Conservation (phyloP, 2,113 vertebrate genomes). For the Anhinga anhinga region DNA sequence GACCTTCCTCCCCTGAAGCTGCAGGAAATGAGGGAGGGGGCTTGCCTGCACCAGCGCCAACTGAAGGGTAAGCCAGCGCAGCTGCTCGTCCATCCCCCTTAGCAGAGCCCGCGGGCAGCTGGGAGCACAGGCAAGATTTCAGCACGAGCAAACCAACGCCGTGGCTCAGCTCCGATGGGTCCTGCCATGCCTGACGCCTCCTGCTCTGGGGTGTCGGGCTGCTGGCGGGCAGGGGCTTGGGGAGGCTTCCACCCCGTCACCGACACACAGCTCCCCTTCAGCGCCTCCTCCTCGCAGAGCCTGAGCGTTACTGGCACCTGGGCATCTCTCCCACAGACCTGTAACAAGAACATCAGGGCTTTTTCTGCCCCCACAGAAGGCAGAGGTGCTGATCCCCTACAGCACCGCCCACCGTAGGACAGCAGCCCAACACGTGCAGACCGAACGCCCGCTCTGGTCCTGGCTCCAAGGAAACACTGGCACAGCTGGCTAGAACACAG, state of each 20-base stretch:
- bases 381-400: background rate
- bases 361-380: accelerated
- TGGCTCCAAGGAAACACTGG: accelerated
- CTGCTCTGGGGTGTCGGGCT: background rate
- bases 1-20: background rate
- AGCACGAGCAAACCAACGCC: accelerated
- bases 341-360: background rate
- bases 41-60: accelerated
- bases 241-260: background rate
- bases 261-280: background rate
- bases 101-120: background rate
- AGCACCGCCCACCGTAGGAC: accelerated
- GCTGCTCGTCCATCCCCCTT: accelerated
- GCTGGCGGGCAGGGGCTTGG: background rate
- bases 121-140: background rate
- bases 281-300: background rate
- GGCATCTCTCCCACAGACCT: too few relatives aligned
- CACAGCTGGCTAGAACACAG: too few relatives aligned
- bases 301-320: background rate
- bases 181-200: accelerated
- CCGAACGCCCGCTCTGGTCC: background rate
- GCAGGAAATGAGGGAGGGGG: background rate
- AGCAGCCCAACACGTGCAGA: accelerated
- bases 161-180: accelerated
- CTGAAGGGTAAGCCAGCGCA: background rate